These are phyloP conservation scores for Corythoichthys intestinalis DNA, from an alignment of 2,113 vertebrate genomes.

Conservation along the genomic window DNA sequence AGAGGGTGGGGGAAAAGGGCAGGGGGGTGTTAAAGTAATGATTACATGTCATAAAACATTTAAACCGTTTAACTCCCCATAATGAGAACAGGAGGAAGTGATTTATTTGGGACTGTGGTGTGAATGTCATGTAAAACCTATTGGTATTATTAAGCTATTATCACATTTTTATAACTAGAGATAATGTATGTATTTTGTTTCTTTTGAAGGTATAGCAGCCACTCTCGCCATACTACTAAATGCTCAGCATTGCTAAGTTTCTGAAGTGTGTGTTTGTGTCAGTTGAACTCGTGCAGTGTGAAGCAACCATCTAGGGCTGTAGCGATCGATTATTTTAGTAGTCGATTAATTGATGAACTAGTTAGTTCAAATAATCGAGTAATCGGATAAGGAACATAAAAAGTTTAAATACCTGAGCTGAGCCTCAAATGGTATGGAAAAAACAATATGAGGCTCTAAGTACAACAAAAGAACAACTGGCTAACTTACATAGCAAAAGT, in stretches of 20 bases:
- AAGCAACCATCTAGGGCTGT: too few species aligned
- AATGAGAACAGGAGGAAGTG: constrained; percentile 59
- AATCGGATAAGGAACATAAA: too few species aligned
- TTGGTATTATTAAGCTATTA: neutral
- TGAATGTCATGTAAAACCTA: neutral
- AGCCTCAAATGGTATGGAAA: too few species aligned
- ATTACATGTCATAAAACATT: constrained; percentile 65
- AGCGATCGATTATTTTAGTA: too few species aligned
- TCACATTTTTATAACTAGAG: neutral
- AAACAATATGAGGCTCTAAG: too few species aligned
- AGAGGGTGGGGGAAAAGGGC: constrained; percentile 6
- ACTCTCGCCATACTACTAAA: neutral
- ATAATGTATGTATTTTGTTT: neutral
- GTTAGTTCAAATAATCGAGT: too few species aligned
- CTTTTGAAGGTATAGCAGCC: neutral
- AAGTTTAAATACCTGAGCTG: too few species aligned
- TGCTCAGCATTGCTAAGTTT: neutral
- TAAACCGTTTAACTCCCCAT: constrained; percentile 61
- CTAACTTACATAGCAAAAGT: too few species aligned
- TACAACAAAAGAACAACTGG: too few species aligned
- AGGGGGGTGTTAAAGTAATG: constrained; percentile 47
- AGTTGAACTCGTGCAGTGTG: constrained; percentile 18
- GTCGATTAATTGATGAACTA: too few species aligned
- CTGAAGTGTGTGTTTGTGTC: constrained; percentile 15
- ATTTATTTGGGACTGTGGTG: constrained; percentile 49